Evolutionary conservation across 2,797 vertebrate species (phyloP).

Genomic region (Corythornis leucogaster): DNA sequence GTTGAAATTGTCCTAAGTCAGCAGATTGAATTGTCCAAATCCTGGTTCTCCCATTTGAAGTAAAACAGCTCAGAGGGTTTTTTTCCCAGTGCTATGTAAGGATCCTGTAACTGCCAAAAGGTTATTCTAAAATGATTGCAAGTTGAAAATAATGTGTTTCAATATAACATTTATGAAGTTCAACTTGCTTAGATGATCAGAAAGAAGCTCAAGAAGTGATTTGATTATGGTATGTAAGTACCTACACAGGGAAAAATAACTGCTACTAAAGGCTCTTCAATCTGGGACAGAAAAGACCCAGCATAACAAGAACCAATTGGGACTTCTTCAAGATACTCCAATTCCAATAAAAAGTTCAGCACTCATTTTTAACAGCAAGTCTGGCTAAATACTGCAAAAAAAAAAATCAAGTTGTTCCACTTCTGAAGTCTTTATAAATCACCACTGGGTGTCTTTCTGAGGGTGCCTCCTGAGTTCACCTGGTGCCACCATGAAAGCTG

Average conservation of each 20-base stretch:
- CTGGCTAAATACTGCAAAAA: background rate
- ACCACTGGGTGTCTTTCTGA: background rate
- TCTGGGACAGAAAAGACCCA: background rate
- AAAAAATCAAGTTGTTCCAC: background rate
- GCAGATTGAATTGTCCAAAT: conserved; percentile 6
- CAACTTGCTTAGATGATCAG: conserved; percentile 29
- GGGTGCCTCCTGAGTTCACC: background rate
- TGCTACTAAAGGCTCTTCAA: background rate
- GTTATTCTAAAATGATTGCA: background rate
- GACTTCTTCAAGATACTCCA: background rate
- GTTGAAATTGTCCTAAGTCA: conserved; percentile 20
- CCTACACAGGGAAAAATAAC: background rate
- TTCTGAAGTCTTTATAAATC: background rate
- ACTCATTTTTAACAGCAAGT: background rate
- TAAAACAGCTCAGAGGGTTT: conserved; percentile 17
- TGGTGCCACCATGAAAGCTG: background rate
- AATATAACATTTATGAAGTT: conserved; percentile 45
- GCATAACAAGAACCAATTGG: background rate
- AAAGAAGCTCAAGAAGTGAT: conserved; percentile 27
- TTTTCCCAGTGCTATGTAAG: background rate
- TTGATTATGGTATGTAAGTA: conserved; percentile 11
- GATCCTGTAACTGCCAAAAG: background rate
- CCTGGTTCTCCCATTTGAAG: background rate
- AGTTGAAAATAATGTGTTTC: conserved; percentile 38
- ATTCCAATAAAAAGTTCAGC: background rate